Evolutionary conservation across 2,113 vertebrate genomes (phyloP).

Genomic region (Panurus biarmicus): DNA sequence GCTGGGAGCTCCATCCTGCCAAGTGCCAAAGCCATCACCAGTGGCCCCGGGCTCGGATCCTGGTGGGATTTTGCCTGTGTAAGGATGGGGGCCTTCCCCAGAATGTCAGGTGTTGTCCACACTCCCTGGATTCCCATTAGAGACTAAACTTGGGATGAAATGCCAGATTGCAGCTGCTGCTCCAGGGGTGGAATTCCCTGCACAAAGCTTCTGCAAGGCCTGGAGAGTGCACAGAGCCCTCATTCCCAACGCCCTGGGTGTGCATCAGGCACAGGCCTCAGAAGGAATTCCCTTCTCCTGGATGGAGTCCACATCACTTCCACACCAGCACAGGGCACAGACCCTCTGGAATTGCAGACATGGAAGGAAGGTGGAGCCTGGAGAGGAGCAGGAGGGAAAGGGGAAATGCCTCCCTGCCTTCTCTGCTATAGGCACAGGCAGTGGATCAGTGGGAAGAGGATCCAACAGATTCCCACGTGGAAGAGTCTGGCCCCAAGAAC

Average conservation of each 20-base stretch:
- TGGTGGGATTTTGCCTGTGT: neutral
- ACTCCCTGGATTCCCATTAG: neutral
- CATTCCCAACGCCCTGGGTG: no score
- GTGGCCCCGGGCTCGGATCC: neutral
- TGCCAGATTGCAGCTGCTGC: neutral
- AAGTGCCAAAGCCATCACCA: neutral
- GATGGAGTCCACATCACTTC: neutral
- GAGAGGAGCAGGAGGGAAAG: neutral
- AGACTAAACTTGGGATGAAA: neutral
- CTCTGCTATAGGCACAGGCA: neutral
- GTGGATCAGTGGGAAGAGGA: rapidly evolving
- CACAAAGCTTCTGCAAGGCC: neutral
- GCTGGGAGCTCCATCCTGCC: neutral
- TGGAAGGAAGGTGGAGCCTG: neutral
- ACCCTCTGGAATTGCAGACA: rapidly evolving
- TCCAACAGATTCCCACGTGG: neutral
- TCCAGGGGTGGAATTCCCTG: neutral
- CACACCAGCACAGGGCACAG: neutral
- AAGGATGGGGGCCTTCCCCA: neutral
- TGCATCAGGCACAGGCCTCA: neutral
- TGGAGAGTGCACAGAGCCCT: neutral
- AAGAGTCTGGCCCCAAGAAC: neutral
- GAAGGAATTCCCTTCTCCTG: neutral
- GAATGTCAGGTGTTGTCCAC: neutral
- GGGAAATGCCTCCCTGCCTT: neutral